Conservation (phyloP, 1,140 invertebrate species). For the Phocides pigmalion region DNA sequence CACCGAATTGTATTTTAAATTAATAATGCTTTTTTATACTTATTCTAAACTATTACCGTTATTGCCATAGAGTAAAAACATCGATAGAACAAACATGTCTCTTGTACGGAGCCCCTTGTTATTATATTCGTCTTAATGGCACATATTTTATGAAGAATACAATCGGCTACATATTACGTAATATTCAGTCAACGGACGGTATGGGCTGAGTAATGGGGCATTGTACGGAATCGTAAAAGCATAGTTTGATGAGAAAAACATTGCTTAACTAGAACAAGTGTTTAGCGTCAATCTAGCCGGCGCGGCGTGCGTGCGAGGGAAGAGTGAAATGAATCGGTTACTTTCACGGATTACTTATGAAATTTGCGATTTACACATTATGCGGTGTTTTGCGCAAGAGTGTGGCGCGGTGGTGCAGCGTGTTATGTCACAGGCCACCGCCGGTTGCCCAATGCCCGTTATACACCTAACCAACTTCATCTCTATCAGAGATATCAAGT, state of each 20-base stretch:
- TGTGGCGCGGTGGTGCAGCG: conserved; percentile 24
- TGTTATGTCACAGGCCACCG: conserved; percentile 53
- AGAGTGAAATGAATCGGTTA: conserved; percentile 65
- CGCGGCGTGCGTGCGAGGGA: conserved; percentile 37
- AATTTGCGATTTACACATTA: conserved; percentile 71
- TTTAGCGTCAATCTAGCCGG: conserved; percentile 9
- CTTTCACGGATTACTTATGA: conserved; percentile 77
- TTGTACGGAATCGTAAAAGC: too few relatives aligned
- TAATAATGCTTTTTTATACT: too few relatives aligned
- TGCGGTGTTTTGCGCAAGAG: conserved; percentile 62
- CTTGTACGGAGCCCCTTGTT: too few relatives aligned
- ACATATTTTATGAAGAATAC: too few relatives aligned
- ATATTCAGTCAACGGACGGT: too few relatives aligned
- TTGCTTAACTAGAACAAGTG: conserved; percentile 31
- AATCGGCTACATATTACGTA: too few relatives aligned
- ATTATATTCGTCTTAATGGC: too few relatives aligned
- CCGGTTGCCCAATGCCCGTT: conserved; percentile 41
- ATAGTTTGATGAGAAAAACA: conserved; percentile 20
- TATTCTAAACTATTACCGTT: too few relatives aligned
- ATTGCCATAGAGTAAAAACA: too few relatives aligned
- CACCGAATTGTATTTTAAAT: too few relatives aligned
- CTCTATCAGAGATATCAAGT: conserved; percentile 29
- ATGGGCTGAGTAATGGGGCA: too few relatives aligned
- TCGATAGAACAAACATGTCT: too few relatives aligned
- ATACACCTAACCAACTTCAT: conserved; percentile 38